phyloP scores from a whole-genome alignment of 2,797 vertebrate species.

The Lateolabrax maculatus region DNA sequence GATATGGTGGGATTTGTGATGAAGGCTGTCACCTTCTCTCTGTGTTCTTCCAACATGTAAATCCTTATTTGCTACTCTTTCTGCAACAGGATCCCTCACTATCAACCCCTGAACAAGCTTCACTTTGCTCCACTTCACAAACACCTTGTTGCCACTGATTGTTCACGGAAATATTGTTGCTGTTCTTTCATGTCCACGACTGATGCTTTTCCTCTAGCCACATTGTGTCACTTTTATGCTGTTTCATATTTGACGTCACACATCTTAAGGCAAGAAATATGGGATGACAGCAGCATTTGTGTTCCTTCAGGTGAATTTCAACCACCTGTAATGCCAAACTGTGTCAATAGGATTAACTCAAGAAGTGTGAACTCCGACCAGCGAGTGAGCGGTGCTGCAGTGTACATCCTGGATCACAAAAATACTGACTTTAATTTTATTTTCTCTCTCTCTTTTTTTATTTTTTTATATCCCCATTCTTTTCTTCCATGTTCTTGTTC shows the following conservation, averaged over 20 bases:
- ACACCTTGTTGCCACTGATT: conserved; percentile 23
- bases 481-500: conserved; percentile 22
- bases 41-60: conserved; percentile 19
- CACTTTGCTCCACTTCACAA: conserved; percentile 42
- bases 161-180: conserved; percentile 6
- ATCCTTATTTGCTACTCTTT: conserved; percentile 50
- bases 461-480: conserved; percentile 2
- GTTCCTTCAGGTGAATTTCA: conserved; percentile 16
- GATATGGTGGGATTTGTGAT: conserved; percentile 29
- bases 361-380: conserved; percentile 4
- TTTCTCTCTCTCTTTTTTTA: conserved; percentile 33
- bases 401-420: not conserved
- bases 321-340: not conserved
- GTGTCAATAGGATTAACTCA: not conserved
- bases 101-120: conserved; percentile 17
- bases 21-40: conserved; percentile 31
- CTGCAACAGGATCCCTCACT: conserved; percentile 52
- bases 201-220: not conserved
- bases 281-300: not conserved
- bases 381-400: not conserved
- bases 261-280: not conserved
- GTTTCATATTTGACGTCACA: not conserved
- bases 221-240: not conserved
- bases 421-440: conserved; percentile 3
- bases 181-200: conserved; percentile 5